These are phyloP conservation scores for Colletes collaris DNA, from an alignment of 2,888 invertebrate species.

Conservation along the genomic window DNA sequence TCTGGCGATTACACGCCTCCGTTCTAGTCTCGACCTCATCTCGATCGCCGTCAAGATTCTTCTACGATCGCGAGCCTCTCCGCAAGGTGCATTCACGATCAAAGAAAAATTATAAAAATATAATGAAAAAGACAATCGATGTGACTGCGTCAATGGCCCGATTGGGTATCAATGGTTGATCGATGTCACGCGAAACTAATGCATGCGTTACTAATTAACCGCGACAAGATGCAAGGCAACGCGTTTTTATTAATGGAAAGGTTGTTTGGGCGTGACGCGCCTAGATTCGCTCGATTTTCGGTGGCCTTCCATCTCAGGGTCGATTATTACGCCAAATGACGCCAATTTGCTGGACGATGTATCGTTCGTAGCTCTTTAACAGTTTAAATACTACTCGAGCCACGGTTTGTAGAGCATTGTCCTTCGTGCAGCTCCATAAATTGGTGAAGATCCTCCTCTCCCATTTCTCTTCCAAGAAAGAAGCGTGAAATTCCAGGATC, in stretches of 20 bases:
- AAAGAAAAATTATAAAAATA: too few relatives aligned
- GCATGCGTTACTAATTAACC: slow-evolving; percentile 53
- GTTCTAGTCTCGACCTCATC: background rate
- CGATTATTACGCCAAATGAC: slow-evolving; percentile 12
- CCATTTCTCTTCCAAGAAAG: too few relatives aligned
- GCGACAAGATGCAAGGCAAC: slow-evolving; percentile 57
- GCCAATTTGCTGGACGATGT: slow-evolving; percentile 17
- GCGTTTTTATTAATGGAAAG: slow-evolving; percentile 59
- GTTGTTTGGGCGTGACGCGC: slow-evolving; percentile 35
- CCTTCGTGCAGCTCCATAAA: too few relatives aligned
- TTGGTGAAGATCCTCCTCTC: too few relatives aligned
- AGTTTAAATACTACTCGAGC: background rate
- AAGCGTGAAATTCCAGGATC: too few relatives aligned
- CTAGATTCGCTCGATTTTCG: slow-evolving; percentile 46
- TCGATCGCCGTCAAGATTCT: slow-evolving; percentile 19
- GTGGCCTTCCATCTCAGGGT: slow-evolving; percentile 39
- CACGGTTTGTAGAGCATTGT: too few relatives aligned
- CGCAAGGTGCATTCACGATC: too few relatives aligned
- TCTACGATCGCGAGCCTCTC: slow-evolving; percentile 11
- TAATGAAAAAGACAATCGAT: slow-evolving; percentile 48
- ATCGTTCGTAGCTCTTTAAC: slow-evolving; percentile 2
- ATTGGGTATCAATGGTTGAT: slow-evolving; percentile 38
- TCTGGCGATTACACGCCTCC: slow-evolving; percentile 59
- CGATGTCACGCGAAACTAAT: slow-evolving; percentile 44
- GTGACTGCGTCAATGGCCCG: slow-evolving; percentile 53